These are phyloP conservation scores for Neostethus bicornis DNA, from an alignment of 2,797 vertebrate genomes.

Conservation along the genomic window DNA sequence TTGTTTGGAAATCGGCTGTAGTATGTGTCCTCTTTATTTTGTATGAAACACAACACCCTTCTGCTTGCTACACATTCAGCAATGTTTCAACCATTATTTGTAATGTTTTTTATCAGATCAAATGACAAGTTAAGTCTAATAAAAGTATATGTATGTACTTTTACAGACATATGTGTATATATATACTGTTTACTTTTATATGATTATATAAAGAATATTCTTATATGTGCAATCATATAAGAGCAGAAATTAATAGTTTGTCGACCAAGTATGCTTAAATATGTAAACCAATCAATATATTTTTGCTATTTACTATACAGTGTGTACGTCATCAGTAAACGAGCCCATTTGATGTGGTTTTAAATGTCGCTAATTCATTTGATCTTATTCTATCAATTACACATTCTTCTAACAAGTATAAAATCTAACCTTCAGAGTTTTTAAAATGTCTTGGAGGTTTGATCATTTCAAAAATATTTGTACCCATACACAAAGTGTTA, in stretches of 20 bases:
- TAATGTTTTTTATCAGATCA: not conserved
- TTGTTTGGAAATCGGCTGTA: slow-evolving; percentile 31
- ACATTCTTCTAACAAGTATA: not conserved
- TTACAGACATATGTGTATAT: too few species aligned
- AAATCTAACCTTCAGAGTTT: not conserved
- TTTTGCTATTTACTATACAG: not conserved
- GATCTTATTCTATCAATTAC: not conserved
- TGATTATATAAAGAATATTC: too few species aligned
- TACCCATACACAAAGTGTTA: too few species aligned
- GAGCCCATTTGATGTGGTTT: too few species aligned
- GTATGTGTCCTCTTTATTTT: not conserved
- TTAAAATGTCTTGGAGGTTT: not conserved
- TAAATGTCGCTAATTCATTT: not conserved
- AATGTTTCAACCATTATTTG: not conserved
- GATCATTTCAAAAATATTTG: not conserved
- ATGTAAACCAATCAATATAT: not conserved
- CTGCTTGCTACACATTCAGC: not conserved
- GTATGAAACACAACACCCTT: not conserved
- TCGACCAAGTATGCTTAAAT: not conserved
- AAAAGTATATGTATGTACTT: too few species aligned
- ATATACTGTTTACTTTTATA: too few species aligned
- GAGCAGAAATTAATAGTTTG: not conserved
- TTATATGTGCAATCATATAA: too few species aligned
- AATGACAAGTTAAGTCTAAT: too few species aligned
- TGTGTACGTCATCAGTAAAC: not conserved